Evolutionary conservation across 2,888 invertebrate species (phyloP), one percentile per base, ranked within the genome.

Genomic region (Ceraclea dissimilis): DNA sequence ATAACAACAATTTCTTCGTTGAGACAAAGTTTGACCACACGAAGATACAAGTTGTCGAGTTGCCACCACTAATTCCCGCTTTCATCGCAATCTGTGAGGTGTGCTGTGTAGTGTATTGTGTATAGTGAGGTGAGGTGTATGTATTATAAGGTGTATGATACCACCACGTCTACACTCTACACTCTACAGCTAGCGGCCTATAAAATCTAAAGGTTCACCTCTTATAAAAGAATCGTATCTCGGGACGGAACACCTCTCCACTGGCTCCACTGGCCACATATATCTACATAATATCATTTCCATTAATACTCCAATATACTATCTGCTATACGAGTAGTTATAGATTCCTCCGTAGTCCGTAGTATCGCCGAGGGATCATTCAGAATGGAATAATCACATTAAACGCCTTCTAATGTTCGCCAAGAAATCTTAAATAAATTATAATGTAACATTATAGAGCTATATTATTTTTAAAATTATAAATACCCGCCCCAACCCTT

Each of bases 41-140:
- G 39, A 39, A 39, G 39, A 39, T 16, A 26, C 26, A 26, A 16
- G 39, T 16, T 16, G 39, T 39, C 13, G 39, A 39, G 39, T 16
- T 46, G 20, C 46, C 20, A 20, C 46, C 46, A 61, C 61, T 61
- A 59, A 59, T 61, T 61, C 61, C 61, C 59, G 61, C 59, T 61
- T 61, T 61, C 61, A 61, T 61, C 61, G 59, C 61, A 58, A 58
- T 59, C 61, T 59, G 56, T 16, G 59, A 59, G 26, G 26, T 26
- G 26, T 26, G 26, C 26, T 26, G 26, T 26, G 26, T 26, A 10
- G 26, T 26, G 26, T 26, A 26, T 26, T 4, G 26, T 6, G 26
- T 26, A 26, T 10, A 26, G 26, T 26, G 10, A 26, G 4, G 10
- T 26, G 26, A 26, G 4, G 26, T 26, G 26, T 26, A 26, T n/a